phyloP scores from a whole-genome alignment of 2,888 invertebrate genomes.

The Baccha elongata region DNA sequence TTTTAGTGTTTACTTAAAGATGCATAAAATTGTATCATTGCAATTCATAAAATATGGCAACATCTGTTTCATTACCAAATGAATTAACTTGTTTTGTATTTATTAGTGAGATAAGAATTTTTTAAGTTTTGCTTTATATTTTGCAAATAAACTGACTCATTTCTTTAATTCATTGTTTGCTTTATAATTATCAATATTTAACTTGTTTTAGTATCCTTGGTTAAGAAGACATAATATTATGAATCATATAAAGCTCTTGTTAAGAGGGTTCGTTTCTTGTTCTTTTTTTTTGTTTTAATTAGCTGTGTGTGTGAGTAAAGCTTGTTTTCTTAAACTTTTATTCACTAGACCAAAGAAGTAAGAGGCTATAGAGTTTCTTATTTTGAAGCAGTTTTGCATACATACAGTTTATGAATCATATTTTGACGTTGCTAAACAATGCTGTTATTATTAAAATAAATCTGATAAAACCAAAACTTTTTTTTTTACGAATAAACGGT shows the following conservation, averaged over 20 bases:
- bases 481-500: no score
- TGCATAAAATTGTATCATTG: background rate
- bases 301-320: conserved; percentile 7
- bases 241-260: background rate
- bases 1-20: no score
- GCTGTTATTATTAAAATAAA: no score
- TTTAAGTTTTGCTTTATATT: no score
- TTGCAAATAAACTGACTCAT: conserved; percentile 12
- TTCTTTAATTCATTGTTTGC: conserved; percentile 13
- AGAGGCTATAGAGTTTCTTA: no score
- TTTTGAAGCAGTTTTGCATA: no score
- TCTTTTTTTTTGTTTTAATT: conserved; percentile 1
- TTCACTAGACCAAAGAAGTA: no score
- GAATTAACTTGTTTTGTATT: background rate
- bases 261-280: background rate
- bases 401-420: no score
- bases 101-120: background rate
- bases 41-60: conserved; percentile 6
- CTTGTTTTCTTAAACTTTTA: background rate
- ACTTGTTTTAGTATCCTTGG: conserved; percentile 14
- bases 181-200: conserved; percentile 11
- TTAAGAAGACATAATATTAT: conserved; percentile 11
- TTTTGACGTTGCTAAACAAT: no score
- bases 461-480: no score
- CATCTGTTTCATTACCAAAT: background rate